Percentiles rank a stretch among this genome's conserved stretches.
phyloP scores from a whole-genome alignment of 1,140 invertebrate genomes.

The Drosophila biarmipes region DNA sequence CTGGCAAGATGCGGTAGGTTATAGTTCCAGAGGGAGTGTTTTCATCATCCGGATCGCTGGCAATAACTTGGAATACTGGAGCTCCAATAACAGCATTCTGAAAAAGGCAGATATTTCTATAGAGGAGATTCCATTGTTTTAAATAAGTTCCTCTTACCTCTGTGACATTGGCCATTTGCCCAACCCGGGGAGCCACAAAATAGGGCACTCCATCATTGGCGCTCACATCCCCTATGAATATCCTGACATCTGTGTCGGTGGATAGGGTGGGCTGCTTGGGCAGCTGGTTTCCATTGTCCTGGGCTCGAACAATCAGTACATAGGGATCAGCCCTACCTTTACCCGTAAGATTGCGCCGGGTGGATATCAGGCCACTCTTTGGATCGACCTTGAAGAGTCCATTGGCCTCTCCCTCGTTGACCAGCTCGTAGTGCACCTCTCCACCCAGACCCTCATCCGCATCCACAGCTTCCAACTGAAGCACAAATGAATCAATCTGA shows the following conservation, averaged over 20 bases:
- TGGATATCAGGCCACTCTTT: slow-evolving; percentile 89
- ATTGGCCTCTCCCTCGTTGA: slow-evolving; percentile 90
- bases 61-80: slow-evolving; percentile 91
- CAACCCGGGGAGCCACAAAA: slow-evolving; percentile 89
- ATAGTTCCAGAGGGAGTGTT: slow-evolving; percentile 90
- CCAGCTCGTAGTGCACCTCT: slow-evolving; percentile 88
- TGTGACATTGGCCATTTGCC: slow-evolving; percentile 89
- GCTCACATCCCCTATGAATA: slow-evolving; percentile 93
- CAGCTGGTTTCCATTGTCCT: slow-evolving; percentile 89
- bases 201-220: slow-evolving; percentile 93
- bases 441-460: slow-evolving; percentile 90
- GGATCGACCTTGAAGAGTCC: slow-evolving; percentile 89
- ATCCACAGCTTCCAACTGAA: slow-evolving; percentile 92
- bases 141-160: slow-evolving; percentile 85
- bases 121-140: neutral
- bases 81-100: slow-evolving; percentile 90
- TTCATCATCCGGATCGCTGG: slow-evolving; percentile 91
- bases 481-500: slow-evolving; percentile 87
- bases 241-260: slow-evolving; percentile 87
- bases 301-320: slow-evolving; percentile 88
- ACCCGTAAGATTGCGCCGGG: slow-evolving; percentile 87
- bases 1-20: slow-evolving; percentile 89
- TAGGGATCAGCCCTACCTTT: slow-evolving; percentile 91
- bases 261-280: slow-evolving; percentile 85
- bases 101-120: neutral